Evolutionary conservation across 2,888 invertebrate species (phyloP), one percentile per base, ranked within the genome.

Genomic region (Polyommatus icarus): DNA sequence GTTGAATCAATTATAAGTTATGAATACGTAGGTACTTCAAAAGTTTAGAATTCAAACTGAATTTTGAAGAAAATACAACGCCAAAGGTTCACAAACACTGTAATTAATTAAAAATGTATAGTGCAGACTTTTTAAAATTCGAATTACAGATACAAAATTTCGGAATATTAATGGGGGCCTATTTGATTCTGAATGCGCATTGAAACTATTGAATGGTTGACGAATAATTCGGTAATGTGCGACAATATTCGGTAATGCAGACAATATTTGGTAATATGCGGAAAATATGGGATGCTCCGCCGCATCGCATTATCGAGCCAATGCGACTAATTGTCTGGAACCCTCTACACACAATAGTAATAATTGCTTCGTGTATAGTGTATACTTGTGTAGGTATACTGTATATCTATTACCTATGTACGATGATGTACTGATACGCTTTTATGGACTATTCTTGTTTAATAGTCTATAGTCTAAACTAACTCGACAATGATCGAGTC

Each of bases 211-310:
- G 6, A 73, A 73, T 46, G 24, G 20, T 50, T 50, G 1, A 54
- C 54, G 54, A 24, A 61, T 61, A 61, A 61, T 24, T 24, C 24
- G 24, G 61, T 61, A 61, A 61, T 61, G 24, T 32, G 71, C 76
- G 78, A 71, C 77, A 78, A 79, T 79, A 78, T 80, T 79, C 73
- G 78, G 57, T 78, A 78, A 79, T 76, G 79, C 76, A 77, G 78
- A 76, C 79, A 71, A 79, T 79, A 81, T 78, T 81, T 80, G 81
- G 78, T 82, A 80, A 82, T 82, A 78, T 77, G 81, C 80, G 80
- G 80, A 80, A 82, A 80, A 82, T 81, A 77, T 75, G 80, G 78
- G 61, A 81, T 80, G 80, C 81, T 50, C 79, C 81, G 81, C 81
- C 81, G 79, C 80, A 78, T 76, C 54, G 78, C 77, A 79, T 78